phyloP scores from a whole-genome alignment of 1,140 invertebrate species.

The Drosophila virilis region DNA sequence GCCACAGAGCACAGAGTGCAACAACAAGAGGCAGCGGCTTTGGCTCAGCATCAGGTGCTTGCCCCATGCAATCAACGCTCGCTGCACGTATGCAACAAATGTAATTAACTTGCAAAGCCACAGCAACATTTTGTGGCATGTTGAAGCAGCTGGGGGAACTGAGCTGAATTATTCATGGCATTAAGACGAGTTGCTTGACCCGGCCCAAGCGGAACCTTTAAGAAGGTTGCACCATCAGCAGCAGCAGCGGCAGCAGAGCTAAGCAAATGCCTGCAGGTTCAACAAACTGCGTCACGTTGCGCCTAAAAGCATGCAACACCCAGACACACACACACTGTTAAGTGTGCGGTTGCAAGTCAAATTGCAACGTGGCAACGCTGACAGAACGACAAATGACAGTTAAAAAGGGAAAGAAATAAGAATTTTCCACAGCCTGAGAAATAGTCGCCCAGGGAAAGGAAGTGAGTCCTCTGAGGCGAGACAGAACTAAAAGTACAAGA shows the following conservation, averaged over 20 bases:
- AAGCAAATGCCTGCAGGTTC: conserved; percentile 56
- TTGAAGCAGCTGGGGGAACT: conserved; percentile 25
- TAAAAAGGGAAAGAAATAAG: conserved; percentile 45
- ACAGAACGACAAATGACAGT: conserved; percentile 76
- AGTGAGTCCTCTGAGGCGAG: conserved; percentile 20
- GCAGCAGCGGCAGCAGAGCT: background rate
- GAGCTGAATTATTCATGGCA: conserved; percentile 74
- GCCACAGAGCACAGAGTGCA: conserved; percentile 4
- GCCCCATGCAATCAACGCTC: conserved; percentile 62
- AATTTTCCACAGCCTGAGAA: conserved; percentile 32
- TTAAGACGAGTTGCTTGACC: conserved; percentile 74
- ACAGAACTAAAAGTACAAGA: background rate
- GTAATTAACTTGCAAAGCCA: conserved; percentile 74
- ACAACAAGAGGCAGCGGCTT: conserved; percentile 5
- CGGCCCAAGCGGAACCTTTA: conserved; percentile 43
- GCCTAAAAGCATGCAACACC: conserved; percentile 76
- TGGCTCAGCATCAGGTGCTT: conserved; percentile 21
- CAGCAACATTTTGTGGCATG: conserved; percentile 40
- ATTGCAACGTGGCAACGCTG: conserved; percentile 60
- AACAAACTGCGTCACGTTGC: conserved; percentile 79
- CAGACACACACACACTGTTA: conserved; percentile 26
- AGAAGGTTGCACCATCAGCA: background rate
- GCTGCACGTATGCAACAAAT: conserved; percentile 70
- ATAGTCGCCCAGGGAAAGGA: conserved; percentile 20
- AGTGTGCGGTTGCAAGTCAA: conserved; percentile 77